phyloP scores from a whole-genome alignment of 1,140 invertebrate species.

The Eriocheir sinensis region DNA sequence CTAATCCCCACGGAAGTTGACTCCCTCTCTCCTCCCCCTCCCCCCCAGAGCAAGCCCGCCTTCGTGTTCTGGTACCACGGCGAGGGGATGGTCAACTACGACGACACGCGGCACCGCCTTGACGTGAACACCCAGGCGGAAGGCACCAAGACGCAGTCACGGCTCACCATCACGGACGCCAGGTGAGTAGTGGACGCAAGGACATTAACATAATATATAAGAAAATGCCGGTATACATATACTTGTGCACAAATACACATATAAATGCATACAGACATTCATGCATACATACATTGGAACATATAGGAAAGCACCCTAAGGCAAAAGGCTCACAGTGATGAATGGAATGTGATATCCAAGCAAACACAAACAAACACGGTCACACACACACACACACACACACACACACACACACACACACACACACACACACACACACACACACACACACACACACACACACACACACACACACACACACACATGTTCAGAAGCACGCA shows the following conservation, averaged over 20 bases:
- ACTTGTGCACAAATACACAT: background rate
- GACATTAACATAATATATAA: background rate
- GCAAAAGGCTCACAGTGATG: background rate
- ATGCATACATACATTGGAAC: background rate
- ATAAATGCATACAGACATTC: background rate
- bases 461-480: conserved; percentile 3
- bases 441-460: conserved; percentile 35
- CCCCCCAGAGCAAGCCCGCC: conserved; percentile 52
- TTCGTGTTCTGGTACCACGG: conserved; percentile 68
- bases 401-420: conserved; percentile 24
- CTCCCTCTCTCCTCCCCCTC: too few species aligned
- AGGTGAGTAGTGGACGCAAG: conserved; percentile 36
- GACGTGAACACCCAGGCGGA: conserved; percentile 57
- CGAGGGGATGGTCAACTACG: conserved; percentile 54
- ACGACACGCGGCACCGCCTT: conserved; percentile 24
- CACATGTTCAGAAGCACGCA: too few species aligned
- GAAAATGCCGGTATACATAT: background rate
- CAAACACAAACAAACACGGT: background rate
- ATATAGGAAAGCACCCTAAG: too few species aligned
- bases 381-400: conserved; percentile 21
- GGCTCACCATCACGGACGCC: conserved; percentile 67
- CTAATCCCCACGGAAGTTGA: too few species aligned
- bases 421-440: conserved; percentile 29
- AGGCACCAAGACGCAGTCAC: conserved; percentile 49
- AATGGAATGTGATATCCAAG: background rate